These are phyloP conservation scores for Phoenicopterus ruber DNA, from an alignment of 2,113 vertebrate species.

Conservation along the genomic window DNA sequence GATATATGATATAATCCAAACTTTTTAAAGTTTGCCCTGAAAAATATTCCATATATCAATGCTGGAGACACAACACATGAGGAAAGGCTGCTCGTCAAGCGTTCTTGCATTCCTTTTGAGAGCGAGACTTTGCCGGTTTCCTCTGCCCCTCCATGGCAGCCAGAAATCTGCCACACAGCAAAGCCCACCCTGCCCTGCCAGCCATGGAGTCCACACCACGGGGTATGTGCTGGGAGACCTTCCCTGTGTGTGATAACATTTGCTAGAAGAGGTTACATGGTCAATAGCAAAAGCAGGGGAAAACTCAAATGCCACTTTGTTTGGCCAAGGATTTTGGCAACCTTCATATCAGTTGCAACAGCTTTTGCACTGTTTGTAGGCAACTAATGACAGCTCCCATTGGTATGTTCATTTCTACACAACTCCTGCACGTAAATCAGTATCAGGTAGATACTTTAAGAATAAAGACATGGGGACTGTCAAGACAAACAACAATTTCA, in stretches of 20 bases:
- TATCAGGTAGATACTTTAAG: not conserved
- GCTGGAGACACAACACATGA: not conserved
- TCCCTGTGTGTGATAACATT: not conserved
- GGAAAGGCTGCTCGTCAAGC: not conserved
- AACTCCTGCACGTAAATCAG: not conserved
- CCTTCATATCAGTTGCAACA: not conserved
- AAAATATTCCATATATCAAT: not conserved
- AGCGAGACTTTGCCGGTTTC: not conserved
- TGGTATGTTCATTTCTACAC: not conserved
- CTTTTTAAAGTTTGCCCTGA: not conserved
- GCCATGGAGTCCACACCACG: accelerated
- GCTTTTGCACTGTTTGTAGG: not conserved
- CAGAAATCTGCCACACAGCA: not conserved
- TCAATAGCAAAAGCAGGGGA: not conserved
- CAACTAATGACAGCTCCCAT: not conserved
- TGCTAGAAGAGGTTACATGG: not conserved
- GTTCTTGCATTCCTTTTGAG: not conserved
- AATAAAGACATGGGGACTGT: not conserved
- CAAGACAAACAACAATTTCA: not conserved
- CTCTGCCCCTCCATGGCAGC: not conserved
- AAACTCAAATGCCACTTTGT: not conserved
- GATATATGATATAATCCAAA: not conserved
- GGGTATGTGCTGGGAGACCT: not conserved
- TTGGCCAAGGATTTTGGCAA: not conserved
- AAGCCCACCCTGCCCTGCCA: not conserved